Percentiles rank a stretch among this genome's conserved stretches.
Evolutionary conservation across 1,140 invertebrate species (phyloP).

Genomic region (Drosophila triauraria): DNA sequence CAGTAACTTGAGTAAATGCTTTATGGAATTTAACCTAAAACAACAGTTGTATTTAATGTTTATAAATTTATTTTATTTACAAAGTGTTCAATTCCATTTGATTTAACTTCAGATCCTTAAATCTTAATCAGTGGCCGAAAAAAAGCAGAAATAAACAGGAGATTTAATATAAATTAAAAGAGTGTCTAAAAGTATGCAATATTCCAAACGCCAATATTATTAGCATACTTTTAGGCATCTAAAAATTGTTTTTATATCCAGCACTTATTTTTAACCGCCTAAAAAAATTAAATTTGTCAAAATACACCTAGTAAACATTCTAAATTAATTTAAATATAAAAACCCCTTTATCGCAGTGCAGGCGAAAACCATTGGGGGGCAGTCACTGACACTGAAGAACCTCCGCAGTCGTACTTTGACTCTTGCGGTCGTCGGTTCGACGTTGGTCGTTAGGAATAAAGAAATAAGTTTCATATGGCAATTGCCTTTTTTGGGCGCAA

Average conservation of each 20-base stretch:
- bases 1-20: too few relatives aligned
- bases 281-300: too few relatives aligned
- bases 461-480: constrained; percentile 46
- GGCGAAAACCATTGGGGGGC: constrained; percentile 27
- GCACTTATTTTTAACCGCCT: too few relatives aligned
- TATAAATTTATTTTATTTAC: neutral
- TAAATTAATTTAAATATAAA: neutral
- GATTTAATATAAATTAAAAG: neutral
- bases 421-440: constrained; percentile 54
- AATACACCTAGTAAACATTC: too few relatives aligned
- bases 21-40: neutral
- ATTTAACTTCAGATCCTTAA: neutral
- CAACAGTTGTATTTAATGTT: neutral
- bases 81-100: neutral
- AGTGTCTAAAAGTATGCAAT: neutral
- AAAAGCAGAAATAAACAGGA: neutral
- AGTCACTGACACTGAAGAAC: constrained; percentile 46
- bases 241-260: too few relatives aligned
- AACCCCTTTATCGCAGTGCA: constrained; percentile 23
- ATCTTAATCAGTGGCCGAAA: too few relatives aligned
- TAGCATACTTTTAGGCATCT: too few relatives aligned
- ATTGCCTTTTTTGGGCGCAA: constrained; percentile 64
- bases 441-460: constrained; percentile 33
- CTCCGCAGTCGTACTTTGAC: constrained; percentile 72
- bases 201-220: neutral